phyloP scores from a whole-genome alignment of 2,113 vertebrate species.

The Lasiurus borealis region DNA sequence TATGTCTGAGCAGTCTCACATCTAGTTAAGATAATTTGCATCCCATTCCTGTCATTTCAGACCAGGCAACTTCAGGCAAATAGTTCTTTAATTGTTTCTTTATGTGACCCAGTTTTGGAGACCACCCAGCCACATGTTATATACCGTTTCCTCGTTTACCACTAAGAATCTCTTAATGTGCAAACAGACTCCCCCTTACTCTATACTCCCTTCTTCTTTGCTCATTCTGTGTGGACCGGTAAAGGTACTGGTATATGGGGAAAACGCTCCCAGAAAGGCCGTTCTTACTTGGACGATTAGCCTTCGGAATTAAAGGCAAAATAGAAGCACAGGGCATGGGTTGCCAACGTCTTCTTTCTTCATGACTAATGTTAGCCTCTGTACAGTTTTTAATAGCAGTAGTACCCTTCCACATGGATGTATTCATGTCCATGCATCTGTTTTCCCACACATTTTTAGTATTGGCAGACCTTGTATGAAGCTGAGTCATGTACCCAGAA shows the following conservation, averaged over 20 bases:
- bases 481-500: neutral
- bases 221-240: neutral
- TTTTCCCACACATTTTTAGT: neutral
- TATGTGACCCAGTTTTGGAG: neutral
- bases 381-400: neutral
- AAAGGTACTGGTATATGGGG: neutral
- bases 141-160: neutral
- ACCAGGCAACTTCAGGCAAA: neutral
- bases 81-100: neutral
- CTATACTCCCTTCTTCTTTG: neutral
- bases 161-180: neutral
- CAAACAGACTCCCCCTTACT: neutral
- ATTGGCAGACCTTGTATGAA: neutral
- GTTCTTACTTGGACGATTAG: constrained; percentile 37
- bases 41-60: neutral
- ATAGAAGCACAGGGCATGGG: neutral
- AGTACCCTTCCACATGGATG: neutral
- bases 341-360: neutral
- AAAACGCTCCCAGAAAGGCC: constrained; percentile 6
- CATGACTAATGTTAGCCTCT: neutral
- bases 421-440: neutral
- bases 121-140: neutral
- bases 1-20: neutral
- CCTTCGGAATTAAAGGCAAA: neutral
- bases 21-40: neutral